phyloP scores from a whole-genome alignment of 1,140 invertebrate genomes.

The Lepidurus couesii region DNA sequence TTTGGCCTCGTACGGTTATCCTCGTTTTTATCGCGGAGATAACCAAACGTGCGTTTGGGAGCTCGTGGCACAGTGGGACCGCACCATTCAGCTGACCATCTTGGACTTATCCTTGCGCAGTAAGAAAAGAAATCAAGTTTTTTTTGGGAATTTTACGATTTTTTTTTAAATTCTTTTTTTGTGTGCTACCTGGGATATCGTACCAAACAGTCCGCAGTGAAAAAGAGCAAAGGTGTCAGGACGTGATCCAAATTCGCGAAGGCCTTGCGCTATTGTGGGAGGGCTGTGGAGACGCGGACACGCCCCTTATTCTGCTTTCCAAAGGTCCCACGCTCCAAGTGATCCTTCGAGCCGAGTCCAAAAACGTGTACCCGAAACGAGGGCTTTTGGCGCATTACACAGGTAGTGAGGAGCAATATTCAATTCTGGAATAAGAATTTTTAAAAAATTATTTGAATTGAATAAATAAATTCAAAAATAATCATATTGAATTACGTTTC shows the following conservation, averaged over 20 bases:
- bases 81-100: slow-evolving; percentile 27
- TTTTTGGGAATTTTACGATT: neutral
- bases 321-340: slow-evolving; percentile 25
- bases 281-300: slow-evolving; percentile 24
- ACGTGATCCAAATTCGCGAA: slow-evolving; percentile 31
- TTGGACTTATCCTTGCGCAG: slow-evolving; percentile 32
- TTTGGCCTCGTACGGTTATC: slow-evolving; percentile 25
- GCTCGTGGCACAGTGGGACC: slow-evolving; percentile 23
- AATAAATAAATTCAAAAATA: too few relatives aligned
- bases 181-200: too few relatives aligned
- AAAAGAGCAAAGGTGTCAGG: slow-evolving; percentile 24
- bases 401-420: slow-evolving; percentile 22
- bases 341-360: slow-evolving; percentile 24
- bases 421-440: neutral
- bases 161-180: neutral
- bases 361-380: slow-evolving; percentile 26
- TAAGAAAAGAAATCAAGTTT: neutral
- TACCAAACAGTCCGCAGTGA: slow-evolving; percentile 8
- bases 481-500: neutral
- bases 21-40: slow-evolving; percentile 30
- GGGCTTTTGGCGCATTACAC: slow-evolving; percentile 31
- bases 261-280: slow-evolving; percentile 23
- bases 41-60: slow-evolving; percentile 25
- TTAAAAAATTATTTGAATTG: too few relatives aligned
- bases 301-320: slow-evolving; percentile 12